Evolutionary conservation across 2,797 vertebrate genomes (phyloP).

Genomic region (Microhierax caerulescens): DNA sequence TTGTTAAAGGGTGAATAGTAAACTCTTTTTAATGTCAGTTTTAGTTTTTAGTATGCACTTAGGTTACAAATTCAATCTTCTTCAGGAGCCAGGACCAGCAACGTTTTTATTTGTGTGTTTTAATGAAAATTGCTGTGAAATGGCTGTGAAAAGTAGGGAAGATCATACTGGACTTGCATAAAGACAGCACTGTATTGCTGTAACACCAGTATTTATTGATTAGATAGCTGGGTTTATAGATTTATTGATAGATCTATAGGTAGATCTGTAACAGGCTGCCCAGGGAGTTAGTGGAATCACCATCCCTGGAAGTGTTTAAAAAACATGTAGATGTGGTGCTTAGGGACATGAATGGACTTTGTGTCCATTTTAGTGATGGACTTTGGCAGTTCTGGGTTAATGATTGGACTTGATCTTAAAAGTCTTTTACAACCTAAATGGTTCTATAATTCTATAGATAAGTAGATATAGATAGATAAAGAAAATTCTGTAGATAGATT

Average conservation of each 20-base stretch:
- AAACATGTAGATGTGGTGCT: no score
- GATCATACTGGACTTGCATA: background rate
- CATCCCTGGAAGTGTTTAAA: no score
- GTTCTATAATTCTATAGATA: no score
- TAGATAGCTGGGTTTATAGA: background rate
- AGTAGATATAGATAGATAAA: background rate
- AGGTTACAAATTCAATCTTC: background rate
- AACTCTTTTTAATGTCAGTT: background rate
- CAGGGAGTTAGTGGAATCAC: no score
- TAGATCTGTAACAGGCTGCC: background rate
- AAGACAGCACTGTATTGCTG: background rate
- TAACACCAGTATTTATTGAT: background rate
- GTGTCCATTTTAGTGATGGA: no score
- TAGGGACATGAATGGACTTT: no score
- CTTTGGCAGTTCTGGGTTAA: no score
- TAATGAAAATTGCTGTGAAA: background rate
- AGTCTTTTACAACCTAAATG: no score
- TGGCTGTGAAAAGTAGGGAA: background rate
- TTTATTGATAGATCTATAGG: background rate
- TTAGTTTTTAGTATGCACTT: background rate
- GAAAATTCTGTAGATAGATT: background rate
- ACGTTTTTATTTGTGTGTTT: background rate
- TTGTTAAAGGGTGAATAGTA: background rate
- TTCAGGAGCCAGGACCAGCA: background rate
- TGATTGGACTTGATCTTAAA: no score